Evolutionary conservation across 2,797 vertebrate species (phyloP).

Genomic region (Acanthurus leucopareius): DNA sequence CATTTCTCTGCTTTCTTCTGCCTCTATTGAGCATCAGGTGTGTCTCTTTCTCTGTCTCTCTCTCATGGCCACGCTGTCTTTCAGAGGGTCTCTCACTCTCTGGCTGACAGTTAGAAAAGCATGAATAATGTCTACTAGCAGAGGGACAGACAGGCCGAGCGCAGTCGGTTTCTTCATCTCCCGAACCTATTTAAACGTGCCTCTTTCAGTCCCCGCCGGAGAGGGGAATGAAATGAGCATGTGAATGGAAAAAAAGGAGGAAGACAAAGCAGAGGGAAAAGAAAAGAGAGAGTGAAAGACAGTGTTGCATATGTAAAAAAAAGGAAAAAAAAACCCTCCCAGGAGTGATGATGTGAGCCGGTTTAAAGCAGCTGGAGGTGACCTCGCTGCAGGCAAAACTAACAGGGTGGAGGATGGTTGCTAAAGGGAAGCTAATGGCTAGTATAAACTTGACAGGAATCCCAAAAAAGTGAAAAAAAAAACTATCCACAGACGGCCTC

Average conservation of each 20-base stretch:
- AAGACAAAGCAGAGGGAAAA: slow-evolving; percentile 10
- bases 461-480: not conserved
- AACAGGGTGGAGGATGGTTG: slow-evolving; percentile 29
- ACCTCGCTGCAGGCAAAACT: slow-evolving; percentile 66
- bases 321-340: slow-evolving; percentile 24
- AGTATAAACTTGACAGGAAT: slow-evolving; percentile 42
- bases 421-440: slow-evolving; percentile 44
- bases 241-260: slow-evolving; percentile 24
- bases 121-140: slow-evolving; percentile 63
- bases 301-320: slow-evolving; percentile 39
- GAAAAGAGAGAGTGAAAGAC: slow-evolving; percentile 8
- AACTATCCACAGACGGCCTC: slow-evolving; percentile 6
- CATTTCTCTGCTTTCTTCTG: slow-evolving; percentile 5
- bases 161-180: slow-evolving; percentile 57
- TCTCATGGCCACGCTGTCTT: slow-evolving; percentile 47
- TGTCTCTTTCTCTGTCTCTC: slow-evolving; percentile 21
- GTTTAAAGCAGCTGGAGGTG: slow-evolving; percentile 63
- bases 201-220: slow-evolving; percentile 41
- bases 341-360: slow-evolving; percentile 53
- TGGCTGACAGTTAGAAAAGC: slow-evolving; percentile 41
- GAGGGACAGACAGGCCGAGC: slow-evolving; percentile 51
- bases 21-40: slow-evolving; percentile 62
- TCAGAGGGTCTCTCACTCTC: slow-evolving; percentile 39
- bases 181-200: slow-evolving; percentile 60
- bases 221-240: slow-evolving; percentile 56